Percentiles rank a stretch among this genome's conserved stretches.
Evolutionary conservation across 2,888 invertebrate species (phyloP).

Genomic region (Nephrocerus scutellatus): DNA sequence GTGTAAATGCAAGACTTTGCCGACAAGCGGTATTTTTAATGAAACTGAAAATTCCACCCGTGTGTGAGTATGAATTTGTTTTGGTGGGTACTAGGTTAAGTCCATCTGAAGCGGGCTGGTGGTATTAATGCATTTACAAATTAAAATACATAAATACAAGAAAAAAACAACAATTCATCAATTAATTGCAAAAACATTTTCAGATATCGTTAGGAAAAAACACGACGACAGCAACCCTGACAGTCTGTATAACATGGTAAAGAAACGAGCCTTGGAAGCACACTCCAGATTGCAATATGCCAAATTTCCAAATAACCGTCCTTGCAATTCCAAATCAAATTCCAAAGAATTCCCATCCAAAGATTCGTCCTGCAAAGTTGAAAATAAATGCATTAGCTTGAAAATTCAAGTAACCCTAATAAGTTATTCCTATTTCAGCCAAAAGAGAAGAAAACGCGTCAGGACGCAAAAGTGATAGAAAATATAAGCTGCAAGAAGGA

Average conservation of each 20-base stretch:
- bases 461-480: too few species aligned
- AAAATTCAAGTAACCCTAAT: not conserved
- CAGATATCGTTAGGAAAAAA: too few species aligned
- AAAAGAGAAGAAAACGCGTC: too few species aligned
- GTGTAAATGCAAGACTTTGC: slow-evolving; percentile 30
- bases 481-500: too few species aligned
- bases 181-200: too few species aligned
- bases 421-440: not conserved
- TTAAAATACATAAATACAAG: too few species aligned
- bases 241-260: slow-evolving; percentile 42
- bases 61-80: too few species aligned
- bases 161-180: too few species aligned
- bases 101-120: slow-evolving; percentile 19
- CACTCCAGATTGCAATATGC: slow-evolving; percentile 36
- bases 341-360: not conserved
- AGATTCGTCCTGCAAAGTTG: slow-evolving; percentile 1
- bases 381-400: not conserved
- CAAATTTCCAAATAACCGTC: slow-evolving; percentile 33
- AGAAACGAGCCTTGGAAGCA: slow-evolving; percentile 39
- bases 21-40: too few species aligned
- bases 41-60: too few species aligned
- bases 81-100: slow-evolving; percentile 23
- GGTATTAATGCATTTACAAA: too few species aligned
- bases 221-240: too few species aligned
- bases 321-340: slow-evolving; percentile 27